Conservation (phyloP, 2,888 invertebrate genomes). For the Gandaritis pyraliata region DNA sequence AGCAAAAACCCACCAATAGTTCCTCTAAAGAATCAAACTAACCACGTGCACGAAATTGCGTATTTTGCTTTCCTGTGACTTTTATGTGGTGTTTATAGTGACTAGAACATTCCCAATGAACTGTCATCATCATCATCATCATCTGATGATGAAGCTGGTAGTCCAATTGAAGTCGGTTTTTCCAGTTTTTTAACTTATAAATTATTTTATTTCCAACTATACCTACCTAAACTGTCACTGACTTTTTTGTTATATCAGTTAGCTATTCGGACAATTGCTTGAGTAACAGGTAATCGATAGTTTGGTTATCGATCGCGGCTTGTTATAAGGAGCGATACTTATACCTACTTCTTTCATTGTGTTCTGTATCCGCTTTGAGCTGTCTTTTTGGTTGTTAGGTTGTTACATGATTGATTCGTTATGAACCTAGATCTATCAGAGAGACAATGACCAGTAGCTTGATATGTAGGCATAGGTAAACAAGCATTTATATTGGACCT, state of each 20-base stretch:
- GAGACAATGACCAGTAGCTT: background rate
- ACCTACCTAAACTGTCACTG: slow-evolving; percentile 5
- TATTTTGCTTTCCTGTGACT: no score
- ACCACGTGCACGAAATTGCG: no score
- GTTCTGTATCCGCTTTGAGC: slow-evolving; percentile 21
- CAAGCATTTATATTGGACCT: background rate
- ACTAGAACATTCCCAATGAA: no score
- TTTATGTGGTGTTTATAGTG: no score
- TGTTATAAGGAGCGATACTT: slow-evolving; percentile 13
- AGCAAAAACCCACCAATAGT: no score
- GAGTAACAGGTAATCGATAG: slow-evolving; percentile 41
- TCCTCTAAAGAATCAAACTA: no score
- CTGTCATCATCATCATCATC: no score
- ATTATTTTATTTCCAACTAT: slow-evolving; percentile 30
- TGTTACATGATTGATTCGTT: slow-evolving; percentile 20
- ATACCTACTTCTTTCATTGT: slow-evolving; percentile 2
- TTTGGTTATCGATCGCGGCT: slow-evolving; percentile 20
- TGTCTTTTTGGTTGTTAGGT: slow-evolving; percentile 17
- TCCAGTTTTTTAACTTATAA: no score
- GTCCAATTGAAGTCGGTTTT: no score
- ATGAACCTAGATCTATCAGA: background rate
- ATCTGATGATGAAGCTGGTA: no score
- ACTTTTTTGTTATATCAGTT: slow-evolving; percentile 27
- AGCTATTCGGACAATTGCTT: slow-evolving; percentile 41
- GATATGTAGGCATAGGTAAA: background rate